A percentile compares a stretch with the other conserved stretches of the same genome.
These are phyloP conservation scores for Microcebus murinus DNA, from an alignment of 2,113 vertebrate genomes.

Conservation along the genomic window DNA sequence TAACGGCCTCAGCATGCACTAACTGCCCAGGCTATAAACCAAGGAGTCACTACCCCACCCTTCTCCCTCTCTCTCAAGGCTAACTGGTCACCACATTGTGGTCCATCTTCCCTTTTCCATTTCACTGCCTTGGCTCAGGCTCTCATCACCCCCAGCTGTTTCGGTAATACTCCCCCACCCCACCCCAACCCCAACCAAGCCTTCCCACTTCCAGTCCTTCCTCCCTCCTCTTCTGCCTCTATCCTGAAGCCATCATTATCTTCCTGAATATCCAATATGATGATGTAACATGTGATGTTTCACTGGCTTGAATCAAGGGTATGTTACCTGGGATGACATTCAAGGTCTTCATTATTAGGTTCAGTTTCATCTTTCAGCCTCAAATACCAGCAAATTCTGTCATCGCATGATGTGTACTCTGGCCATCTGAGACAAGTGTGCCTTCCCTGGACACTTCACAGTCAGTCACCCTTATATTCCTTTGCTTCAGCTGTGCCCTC, in stretches of 20 bases:
- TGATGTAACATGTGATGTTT: background rate
- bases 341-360: background rate
- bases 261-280: background rate
- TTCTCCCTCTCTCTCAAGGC: background rate
- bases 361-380: background rate
- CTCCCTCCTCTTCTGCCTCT: background rate
- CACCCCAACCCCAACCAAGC: background rate
- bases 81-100: background rate
- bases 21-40: background rate
- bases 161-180: background rate
- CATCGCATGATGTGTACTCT: background rate
- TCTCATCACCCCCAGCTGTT: background rate
- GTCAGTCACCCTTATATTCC: background rate
- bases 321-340: background rate
- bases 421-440: background rate
- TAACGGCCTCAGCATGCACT: background rate
- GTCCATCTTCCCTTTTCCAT: background rate
- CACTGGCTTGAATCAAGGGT: background rate
- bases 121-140: background rate
- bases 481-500: background rate
- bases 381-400: background rate
- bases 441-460: background rate
- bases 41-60: background rate
- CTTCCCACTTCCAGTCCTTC: background rate
- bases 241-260: background rate